Base-by-base conservation (phyloP, 2,797 vertebrate genomes). In the Rhabdophis nuchalis region DNA sequence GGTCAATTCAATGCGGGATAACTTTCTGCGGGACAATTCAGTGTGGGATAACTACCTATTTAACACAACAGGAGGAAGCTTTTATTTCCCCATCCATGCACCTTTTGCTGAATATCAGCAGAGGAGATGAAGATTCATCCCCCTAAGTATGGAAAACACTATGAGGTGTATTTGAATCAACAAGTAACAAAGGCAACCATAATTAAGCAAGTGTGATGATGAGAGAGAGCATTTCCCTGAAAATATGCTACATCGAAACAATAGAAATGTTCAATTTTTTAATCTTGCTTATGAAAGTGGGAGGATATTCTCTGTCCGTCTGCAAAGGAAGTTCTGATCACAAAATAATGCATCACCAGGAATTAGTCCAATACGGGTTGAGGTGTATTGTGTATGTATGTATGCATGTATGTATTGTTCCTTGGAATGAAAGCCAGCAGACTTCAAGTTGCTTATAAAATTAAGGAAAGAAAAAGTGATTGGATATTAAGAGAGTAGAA, bases 171-270 rank as follows among this genome's bases (percentile, higher is more conserved):
- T 92, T 61, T 93, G 52, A 94, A 93, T 57, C 2, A 1, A 82
- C 92, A 91, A 88, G 90, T 85, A 94, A 94, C 94, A 95, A 96
- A 96, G 95, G 95, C 95, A 95, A 96, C 93, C 95, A 23, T 89
- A 94, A 94, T 93, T 94, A 52, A 3, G 0, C 0, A 95, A 95
- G 46, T 90, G 93, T 93, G 89, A 96, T 7, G 58, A 27, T 3
- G 36, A 94, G 94, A 58, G 95, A 96, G 95, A 16, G 14, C 16
- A 5, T 93, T 95, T 95, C 93, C 91, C 46, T 2, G 86, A 1
- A 4, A 1, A 92, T 82, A 12, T 90, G 94, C 94, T 96, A 96
- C 95, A 95, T 92, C 93, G 91, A 92, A 86, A 77, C 82, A 90
- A 92, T 89, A 60, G 25, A 95, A 94, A 91, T 16, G 93, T 20